Evolutionary conservation across 2,113 vertebrate species (phyloP).

Genomic region (Crotalus helleri): DNA sequence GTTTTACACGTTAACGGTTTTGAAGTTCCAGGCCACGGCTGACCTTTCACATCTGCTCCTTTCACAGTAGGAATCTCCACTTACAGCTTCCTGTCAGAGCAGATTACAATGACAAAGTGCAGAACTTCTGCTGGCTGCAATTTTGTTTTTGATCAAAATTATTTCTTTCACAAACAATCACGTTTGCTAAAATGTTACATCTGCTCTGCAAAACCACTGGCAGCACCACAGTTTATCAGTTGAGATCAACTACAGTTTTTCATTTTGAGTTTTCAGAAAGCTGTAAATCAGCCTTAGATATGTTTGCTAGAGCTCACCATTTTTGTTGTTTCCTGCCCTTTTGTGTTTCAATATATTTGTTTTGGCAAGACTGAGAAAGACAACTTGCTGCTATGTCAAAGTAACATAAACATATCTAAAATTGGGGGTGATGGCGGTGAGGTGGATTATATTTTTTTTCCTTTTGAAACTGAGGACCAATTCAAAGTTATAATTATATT

Average conservation of each 20-base stretch:
- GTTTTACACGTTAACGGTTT: constrained; percentile 89
- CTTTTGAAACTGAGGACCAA: constrained; percentile 13
- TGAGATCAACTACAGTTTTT: constrained; percentile 65
- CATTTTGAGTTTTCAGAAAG: constrained; percentile 67
- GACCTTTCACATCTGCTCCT: constrained; percentile 82
- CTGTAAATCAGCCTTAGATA: constrained; percentile 53
- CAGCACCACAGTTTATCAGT: constrained; percentile 70
- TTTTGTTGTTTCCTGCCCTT: background rate
- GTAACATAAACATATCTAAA: constrained; percentile 27
- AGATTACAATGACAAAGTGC: constrained; percentile 85
- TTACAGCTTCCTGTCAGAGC: constrained; percentile 83
- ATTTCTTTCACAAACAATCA: constrained; percentile 99
- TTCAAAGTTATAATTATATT: constrained; percentile 25
- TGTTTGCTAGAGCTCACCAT: background rate
- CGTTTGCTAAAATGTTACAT: constrained; percentile 95
- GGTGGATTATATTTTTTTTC: constrained; percentile 6
- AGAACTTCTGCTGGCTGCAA: constrained; percentile 86
- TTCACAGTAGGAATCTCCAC: constrained; percentile 83
- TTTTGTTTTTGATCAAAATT: constrained; percentile 93
- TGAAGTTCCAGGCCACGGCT: constrained; percentile 78
- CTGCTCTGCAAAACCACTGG: constrained; percentile 86
- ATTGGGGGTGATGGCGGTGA: constrained; percentile 33
- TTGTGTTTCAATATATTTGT: constrained; percentile 43
- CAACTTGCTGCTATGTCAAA: constrained; percentile 36
- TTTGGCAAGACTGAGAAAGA: constrained; percentile 48